phyloP scores from a whole-genome alignment of 2,113 vertebrate species.

The Onychostruthus taczanowskii region DNA sequence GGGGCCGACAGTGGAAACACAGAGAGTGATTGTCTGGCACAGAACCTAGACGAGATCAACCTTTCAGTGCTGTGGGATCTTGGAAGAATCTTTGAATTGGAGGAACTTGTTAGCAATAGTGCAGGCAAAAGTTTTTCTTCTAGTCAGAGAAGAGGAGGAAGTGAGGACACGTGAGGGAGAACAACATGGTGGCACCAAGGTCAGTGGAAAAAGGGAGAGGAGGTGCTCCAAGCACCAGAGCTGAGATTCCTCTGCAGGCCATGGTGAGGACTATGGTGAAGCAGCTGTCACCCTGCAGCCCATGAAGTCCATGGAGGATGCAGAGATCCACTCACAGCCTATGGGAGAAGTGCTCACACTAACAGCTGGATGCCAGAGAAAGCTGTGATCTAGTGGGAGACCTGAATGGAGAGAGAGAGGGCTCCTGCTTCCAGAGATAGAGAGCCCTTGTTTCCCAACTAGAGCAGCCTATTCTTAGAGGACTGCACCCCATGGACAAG shows the following conservation, averaged over 20 bases:
- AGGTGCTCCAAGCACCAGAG: background rate
- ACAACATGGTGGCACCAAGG: background rate
- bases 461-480: background rate
- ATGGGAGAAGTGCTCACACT: background rate
- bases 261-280: too few species aligned
- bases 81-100: background rate
- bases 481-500: too few species aligned
- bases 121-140: background rate
- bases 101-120: background rate
- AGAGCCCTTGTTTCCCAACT: background rate
- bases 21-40: accelerated
- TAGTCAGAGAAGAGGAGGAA: background rate
- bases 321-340: background rate
- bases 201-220: background rate
- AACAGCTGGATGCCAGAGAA: background rate
- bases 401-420: background rate
- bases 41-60: background rate
- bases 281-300: background rate
- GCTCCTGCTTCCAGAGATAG: background rate
- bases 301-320: background rate
- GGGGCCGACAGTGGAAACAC: accelerated
- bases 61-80: too few species aligned
- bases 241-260: background rate
- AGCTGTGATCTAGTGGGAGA: background rate
- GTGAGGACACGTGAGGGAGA: background rate